Evolutionary conservation across 2,113 vertebrate genomes (phyloP).

Genomic region (Aphelocoma coerulescens): DNA sequence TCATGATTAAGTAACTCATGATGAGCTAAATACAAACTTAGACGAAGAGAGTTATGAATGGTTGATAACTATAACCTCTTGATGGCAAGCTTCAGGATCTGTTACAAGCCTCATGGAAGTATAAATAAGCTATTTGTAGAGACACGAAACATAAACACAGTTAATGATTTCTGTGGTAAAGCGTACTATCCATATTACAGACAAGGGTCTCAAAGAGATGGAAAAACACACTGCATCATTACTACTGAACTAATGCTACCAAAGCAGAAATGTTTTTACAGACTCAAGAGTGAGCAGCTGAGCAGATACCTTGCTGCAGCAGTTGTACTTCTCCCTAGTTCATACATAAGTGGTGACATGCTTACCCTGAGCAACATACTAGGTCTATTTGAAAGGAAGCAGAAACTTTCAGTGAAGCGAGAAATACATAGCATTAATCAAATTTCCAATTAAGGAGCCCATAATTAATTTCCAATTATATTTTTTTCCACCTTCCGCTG

Average conservation of each 20-base stretch:
- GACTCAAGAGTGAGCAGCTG: background rate
- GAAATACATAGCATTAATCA: background rate
- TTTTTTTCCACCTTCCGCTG: background rate
- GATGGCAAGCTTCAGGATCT: background rate
- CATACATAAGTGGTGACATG: accelerated
- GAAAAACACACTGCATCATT: background rate
- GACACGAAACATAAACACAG: background rate
- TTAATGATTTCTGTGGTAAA: background rate
- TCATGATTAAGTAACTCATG: background rate
- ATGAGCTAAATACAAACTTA: background rate
- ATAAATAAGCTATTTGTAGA: background rate
- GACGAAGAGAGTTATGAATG: background rate
- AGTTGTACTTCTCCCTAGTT: background rate
- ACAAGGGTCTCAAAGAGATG: background rate
- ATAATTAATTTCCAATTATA: no score
- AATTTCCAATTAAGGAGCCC: background rate
- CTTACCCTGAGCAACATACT: accelerated
- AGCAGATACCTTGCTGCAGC: background rate
- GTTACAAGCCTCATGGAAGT: background rate
- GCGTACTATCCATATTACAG: accelerated
- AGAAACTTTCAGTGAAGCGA: accelerated
- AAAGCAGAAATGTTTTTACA: background rate
- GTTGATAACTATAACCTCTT: background rate
- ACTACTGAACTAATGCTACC: background rate
- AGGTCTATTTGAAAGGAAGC: background rate